These are phyloP conservation scores for Drosophila glabriapex DNA, from an alignment of 2,888 invertebrate species.

Conservation along the genomic window DNA sequence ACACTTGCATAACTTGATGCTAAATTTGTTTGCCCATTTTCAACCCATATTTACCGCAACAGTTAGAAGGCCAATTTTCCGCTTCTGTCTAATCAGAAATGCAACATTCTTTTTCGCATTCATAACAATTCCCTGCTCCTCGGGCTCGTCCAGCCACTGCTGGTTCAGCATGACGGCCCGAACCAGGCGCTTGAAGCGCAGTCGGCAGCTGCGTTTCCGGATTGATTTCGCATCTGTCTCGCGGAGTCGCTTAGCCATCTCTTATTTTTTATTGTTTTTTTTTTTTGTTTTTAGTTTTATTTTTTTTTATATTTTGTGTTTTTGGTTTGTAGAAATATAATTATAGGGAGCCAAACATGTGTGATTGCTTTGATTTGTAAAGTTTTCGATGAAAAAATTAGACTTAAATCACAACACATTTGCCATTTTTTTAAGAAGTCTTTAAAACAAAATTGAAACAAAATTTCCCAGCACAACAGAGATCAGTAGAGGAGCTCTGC, in stretches of 20 bases:
- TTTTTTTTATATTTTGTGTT: constrained; percentile 8
- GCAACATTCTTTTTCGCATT: constrained; percentile 54
- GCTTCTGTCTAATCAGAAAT: constrained; percentile 42
- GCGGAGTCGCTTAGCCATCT: constrained; percentile 25
- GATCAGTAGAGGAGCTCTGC: no score
- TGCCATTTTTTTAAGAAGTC: no score
- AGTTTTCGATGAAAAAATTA: neutral
- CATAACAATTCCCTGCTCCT: constrained; percentile 42
- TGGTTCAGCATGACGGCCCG: constrained; percentile 31
- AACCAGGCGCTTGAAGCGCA: constrained; percentile 38
- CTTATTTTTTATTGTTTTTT: neutral
- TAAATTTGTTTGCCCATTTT: neutral
- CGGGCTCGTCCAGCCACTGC: constrained; percentile 46
- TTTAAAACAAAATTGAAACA: no score
- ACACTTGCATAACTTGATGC: no score
- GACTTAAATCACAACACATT: no score
- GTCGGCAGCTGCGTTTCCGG: constrained; percentile 18
- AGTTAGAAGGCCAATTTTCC: constrained; percentile 46
- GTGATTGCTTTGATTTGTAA: neutral
- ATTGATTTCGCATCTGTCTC: constrained; percentile 1
- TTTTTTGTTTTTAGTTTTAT: neutral
- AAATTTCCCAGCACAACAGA: no score
- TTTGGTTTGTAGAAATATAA: neutral
- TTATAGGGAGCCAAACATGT: constrained; percentile 8
- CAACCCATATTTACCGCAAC: constrained; percentile 38